Evolutionary conservation across 2,797 vertebrate genomes (phyloP), one percentile per base, ranked within the genome.

Genomic region (Sus cebifrons): DNA sequence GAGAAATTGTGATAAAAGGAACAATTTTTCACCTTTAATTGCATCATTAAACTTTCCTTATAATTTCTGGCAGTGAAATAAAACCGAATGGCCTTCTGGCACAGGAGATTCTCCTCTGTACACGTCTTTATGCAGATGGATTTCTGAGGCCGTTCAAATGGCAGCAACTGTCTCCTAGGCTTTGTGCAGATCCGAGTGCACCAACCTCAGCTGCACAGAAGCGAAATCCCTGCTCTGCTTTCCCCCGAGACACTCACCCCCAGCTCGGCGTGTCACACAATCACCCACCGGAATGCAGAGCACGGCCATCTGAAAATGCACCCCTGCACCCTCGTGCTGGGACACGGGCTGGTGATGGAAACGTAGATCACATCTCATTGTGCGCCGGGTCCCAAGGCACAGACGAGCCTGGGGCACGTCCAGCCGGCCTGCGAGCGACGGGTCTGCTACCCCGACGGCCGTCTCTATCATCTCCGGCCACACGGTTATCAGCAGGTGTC

Each of bases 401-500:
- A 27, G 65, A 67, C 1, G 70, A 36, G 96, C 85, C 68, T 8
- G 62, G 6, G 1, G 85, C 91, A 11, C 71, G 9, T 0, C 81
- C 74, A 10, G 78, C 68, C 15, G 0, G 79, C 73, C 68, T 25
- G 49, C 10, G 2, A 18, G 94, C 18, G 52, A 74, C 91, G 27
- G 25, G 29, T 52, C 88, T 14, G 85, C 89, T 65, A 89, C 70
- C 95, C 71, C 86, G 2, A 58, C 0, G 91, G 83, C 91, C 21
- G 25, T 44, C 79, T n/a, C 52, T 0, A 54, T 65, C 21, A 85
- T 12, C 79, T 68, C 49, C 67, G 3, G 1, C 89, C 86, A n/a
- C 89, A 58, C 20, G 9, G 49, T 58, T 60, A 89, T 21, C 49
- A 89, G 95, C 96, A 94, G 13, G 54, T 96, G 94, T 97, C 97